Base-by-base conservation (phyloP, 2,113 vertebrate species). In the Himantopus leucocephalus region DNA sequence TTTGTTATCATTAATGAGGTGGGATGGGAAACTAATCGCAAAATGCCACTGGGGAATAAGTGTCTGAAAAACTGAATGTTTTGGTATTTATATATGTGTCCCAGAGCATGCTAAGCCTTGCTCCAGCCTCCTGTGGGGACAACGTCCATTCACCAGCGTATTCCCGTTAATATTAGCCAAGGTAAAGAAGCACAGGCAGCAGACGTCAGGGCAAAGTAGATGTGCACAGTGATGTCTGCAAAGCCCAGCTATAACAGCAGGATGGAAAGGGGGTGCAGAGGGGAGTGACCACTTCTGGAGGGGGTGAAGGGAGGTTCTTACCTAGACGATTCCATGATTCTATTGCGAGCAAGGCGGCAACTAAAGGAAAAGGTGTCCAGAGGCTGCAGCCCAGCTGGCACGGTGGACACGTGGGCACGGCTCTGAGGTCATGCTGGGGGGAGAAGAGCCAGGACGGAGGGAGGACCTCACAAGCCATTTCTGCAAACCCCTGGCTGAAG, bases 91-190 rank as follows among this genome's bases (percentile, higher is more conserved):
- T 8, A 1, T 37, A 2, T 2, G 9, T 17, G 41, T 37, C 39
- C 76, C 34, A 1, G 0, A 50, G 60, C 2, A 3, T 2, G 43
- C 18, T n/a, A 17, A 83, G 67, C 72, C 58, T 52, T 8, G 21
- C 34, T 86, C 29, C 85, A 64, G 1, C 72, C 66, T 72, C 60
- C 60, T 3, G 19, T 14, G 41, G 48, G 48, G 3, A 5, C 12
- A 12, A 34, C 1, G 35, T 20, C 79, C 9, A 0, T 2, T 11
- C 52, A 39, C 34, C 24, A 60, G 56, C 13, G 16, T 26, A 8
- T 53, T 41, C 39, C 13, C 5, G 5, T 8, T 6, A 2, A 3
- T 17, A 1, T 0, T 2, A 14, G 5, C 2, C 17, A 6, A 1
- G 13, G 45, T 8, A 29, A 58, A n/a, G 75, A 7, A 47, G 52